These are phyloP conservation scores for Microtus montanus DNA, from an alignment of 2,113 vertebrate genomes.

Conservation along the genomic window DNA sequence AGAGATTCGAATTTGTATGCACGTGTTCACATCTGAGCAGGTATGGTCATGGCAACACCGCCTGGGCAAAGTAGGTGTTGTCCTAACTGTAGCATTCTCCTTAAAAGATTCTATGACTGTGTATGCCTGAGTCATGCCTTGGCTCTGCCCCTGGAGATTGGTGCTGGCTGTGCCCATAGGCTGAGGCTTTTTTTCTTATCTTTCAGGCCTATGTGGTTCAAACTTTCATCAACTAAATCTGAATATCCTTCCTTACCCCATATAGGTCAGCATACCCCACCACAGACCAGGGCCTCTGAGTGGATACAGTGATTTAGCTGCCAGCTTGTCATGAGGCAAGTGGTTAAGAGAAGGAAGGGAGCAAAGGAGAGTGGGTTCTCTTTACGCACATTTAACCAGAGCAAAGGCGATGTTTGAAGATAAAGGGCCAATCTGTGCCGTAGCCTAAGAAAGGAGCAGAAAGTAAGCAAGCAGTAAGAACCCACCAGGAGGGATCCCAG, in stretches of 20 bases:
- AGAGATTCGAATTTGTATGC: accelerated
- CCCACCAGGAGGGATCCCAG: not conserved
- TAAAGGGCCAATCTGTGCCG: not conserved
- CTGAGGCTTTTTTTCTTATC: not conserved
- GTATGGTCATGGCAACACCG: accelerated
- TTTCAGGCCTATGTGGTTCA: accelerated
- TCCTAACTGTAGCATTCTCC: not conserved
- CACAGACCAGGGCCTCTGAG: conserved; percentile 68
- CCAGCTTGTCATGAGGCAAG: conserved; percentile 76
- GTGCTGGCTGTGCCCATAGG: accelerated
- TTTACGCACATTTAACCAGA: conserved; percentile 52
- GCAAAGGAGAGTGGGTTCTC: conserved; percentile 35
- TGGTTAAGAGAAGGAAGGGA: conserved; percentile 42
- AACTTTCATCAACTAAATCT: too few relatives aligned
- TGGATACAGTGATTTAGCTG: conserved; percentile 74
- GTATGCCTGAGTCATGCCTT: not conserved
- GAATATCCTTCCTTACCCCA: too few relatives aligned
- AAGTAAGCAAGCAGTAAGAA: not conserved
- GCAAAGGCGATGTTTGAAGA: conserved; percentile 34
- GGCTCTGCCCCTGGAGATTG: not conserved
- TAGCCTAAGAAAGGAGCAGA: not conserved
- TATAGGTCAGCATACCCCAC: too few relatives aligned
- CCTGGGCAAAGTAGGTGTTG: not conserved
- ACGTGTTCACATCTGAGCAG: accelerated
- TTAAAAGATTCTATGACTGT: accelerated